phyloP scores from a whole-genome alignment of 1,140 invertebrate genomes.

The Ylistrum balloti region DNA sequence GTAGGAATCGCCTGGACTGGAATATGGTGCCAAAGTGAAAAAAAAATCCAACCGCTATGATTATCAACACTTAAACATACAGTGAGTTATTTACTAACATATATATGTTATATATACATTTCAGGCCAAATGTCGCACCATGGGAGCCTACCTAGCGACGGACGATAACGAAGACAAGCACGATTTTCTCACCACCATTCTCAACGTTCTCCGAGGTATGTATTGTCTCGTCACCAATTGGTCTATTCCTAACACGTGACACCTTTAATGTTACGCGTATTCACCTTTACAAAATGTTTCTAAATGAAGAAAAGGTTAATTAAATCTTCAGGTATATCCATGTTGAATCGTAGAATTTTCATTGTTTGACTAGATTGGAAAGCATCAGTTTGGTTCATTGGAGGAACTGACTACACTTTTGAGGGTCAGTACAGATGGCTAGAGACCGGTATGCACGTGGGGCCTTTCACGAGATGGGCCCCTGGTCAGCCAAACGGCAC shows the following conservation, averaged over 20 bases:
- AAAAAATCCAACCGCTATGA: too few species aligned
- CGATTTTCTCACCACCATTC: neutral
- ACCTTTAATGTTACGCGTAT: too few species aligned
- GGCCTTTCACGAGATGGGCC: slow-evolving; percentile 41
- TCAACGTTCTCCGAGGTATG: neutral
- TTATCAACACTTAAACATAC: too few species aligned
- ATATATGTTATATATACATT: too few species aligned
- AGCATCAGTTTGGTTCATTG: neutral
- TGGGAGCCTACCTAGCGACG: neutral
- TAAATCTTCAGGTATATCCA: too few species aligned
- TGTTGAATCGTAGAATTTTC: too few species aligned
- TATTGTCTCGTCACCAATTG: neutral
- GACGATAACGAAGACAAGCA: slow-evolving; percentile 10
- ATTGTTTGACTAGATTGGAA: neutral
- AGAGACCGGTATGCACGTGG: neutral
- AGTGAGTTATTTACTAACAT: too few species aligned
- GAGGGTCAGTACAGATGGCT: slow-evolving; percentile 47
- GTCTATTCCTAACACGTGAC: too few species aligned
- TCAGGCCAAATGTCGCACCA: neutral
- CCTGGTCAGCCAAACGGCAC: neutral
- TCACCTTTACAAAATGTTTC: too few species aligned
- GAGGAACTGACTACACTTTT: slow-evolving; percentile 42
- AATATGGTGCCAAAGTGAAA: too few species aligned
- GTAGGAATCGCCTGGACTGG: too few species aligned
- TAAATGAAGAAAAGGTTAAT: too few species aligned